These are phyloP conservation scores for Nettapus auritus DNA, from an alignment of 2,113 vertebrate genomes.

Conservation along the genomic window DNA sequence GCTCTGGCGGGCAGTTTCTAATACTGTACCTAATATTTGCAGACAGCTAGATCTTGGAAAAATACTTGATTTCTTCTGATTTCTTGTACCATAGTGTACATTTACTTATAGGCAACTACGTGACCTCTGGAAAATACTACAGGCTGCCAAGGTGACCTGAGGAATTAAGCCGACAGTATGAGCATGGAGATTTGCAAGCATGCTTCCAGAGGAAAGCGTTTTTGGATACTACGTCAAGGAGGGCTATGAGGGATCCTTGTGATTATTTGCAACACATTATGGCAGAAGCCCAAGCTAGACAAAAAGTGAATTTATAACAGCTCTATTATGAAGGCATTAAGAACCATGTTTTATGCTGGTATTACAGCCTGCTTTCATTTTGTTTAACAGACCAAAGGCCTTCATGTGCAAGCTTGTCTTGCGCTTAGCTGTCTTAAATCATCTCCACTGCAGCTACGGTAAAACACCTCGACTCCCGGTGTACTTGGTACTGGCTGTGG, in stretches of 20 bases:
- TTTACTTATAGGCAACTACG: neutral
- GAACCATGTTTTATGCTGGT: neutral
- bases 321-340: neutral
- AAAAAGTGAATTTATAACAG: neutral
- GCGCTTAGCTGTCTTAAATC: neutral
- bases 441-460: rapidly evolving
- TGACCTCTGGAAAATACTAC: neutral
- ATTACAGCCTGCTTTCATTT: conserved; percentile 16
- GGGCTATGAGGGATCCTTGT: neutral
- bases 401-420: neutral
- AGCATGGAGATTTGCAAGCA: neutral
- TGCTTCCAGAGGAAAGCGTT: neutral
- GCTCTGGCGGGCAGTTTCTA: neutral
- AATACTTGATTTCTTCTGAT: neutral
- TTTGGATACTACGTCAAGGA: neutral
- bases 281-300: neutral
- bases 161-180: neutral
- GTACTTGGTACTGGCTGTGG: neutral
- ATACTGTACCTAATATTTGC: neutral
- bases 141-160: neutral
- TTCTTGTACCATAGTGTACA: neutral
- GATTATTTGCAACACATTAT: neutral
- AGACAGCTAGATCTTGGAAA: neutral
- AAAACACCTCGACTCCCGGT: neutral
- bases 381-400: neutral